phyloP scores from a whole-genome alignment of 2,113 vertebrate genomes.

The Carassius carassius region DNA sequence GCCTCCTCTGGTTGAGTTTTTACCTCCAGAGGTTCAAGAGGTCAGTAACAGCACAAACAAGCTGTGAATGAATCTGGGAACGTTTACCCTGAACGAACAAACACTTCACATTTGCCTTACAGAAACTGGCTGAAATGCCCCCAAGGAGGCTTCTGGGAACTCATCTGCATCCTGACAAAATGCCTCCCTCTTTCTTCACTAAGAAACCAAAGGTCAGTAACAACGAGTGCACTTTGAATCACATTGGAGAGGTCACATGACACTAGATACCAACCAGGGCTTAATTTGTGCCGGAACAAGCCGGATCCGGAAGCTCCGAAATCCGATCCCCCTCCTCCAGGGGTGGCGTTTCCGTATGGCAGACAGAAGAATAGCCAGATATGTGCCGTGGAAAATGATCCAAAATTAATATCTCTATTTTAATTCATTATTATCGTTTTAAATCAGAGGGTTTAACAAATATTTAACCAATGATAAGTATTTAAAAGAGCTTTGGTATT shows the following conservation, averaged over 20 bases:
- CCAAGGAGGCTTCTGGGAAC: conserved; percentile 53
- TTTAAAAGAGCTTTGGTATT: no score
- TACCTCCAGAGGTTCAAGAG: conserved; percentile 55
- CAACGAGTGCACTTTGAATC: background rate
- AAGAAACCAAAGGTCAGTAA: conserved; percentile 53
- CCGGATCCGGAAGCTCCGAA: no score
- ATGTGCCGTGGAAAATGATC: no score
- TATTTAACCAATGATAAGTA: no score
- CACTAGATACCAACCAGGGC: background rate
- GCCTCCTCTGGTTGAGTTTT: conserved; percentile 59
- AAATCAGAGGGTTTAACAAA: no score
- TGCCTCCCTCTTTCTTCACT: conserved; percentile 50
- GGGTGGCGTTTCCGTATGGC: no score
- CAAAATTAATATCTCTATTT: no score
- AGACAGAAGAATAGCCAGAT: no score
- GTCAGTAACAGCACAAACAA: conserved; percentile 19
- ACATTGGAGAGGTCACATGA: background rate
- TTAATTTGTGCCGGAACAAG: no score
- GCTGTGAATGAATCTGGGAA: background rate
- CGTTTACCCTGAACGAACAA: background rate
- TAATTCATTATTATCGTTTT: no score
- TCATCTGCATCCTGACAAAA: conserved; percentile 54
- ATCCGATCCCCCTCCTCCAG: no score
- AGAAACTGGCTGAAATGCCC: conserved; percentile 42
- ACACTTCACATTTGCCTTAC: conserved; percentile 4